Evolutionary conservation across 2,888 invertebrate genomes (phyloP), one percentile per base, ranked within the genome.

Genomic region (Tachina grossa): DNA sequence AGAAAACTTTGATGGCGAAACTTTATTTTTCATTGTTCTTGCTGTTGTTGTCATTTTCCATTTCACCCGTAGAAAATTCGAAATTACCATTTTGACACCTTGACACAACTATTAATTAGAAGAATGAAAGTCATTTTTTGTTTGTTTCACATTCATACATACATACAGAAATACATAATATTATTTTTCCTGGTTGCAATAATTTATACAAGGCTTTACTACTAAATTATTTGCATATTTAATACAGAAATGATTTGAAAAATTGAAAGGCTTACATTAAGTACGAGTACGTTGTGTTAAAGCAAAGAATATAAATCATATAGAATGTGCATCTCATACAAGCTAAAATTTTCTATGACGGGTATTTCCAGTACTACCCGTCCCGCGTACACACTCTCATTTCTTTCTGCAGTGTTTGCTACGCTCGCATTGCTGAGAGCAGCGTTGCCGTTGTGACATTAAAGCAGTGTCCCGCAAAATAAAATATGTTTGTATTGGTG

Each of bases 61-160:
- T 3, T 16, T 22, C 53, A 31, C 11, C n/a, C 19, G 9, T 13
- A 39, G 4, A 68, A 53, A 66, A 66, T 53, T 77, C 19, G 8
- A 79, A 77, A 83, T 83, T 75, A 79, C 45, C 65, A 66, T 79
- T 80, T 72, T 72, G 76, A 80, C 76, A 86, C 77, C 61, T 83
- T 83, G 83, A 83, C 80, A 83, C 72, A 78, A 13, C 53, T 77
- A 55, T 82, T 81, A 77, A 80, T 71, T 69, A 53, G 41, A 51
- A 80, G 69, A 59, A 43, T 71, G 19, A 49, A 75, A 74, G 16
- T 69, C 8, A 10, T 49, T 55, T 57, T 65, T 47, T 57, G 16
- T 66, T 14, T 19, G 1, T 22, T 61, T 61, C n/a, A 59, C 1
- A 57, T 39, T 61, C n/a, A 59, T 1, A 59, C 9, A 22, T 22